Evolutionary conservation across 2,113 vertebrate genomes (phyloP).

Genomic region (Colinus virginianus): DNA sequence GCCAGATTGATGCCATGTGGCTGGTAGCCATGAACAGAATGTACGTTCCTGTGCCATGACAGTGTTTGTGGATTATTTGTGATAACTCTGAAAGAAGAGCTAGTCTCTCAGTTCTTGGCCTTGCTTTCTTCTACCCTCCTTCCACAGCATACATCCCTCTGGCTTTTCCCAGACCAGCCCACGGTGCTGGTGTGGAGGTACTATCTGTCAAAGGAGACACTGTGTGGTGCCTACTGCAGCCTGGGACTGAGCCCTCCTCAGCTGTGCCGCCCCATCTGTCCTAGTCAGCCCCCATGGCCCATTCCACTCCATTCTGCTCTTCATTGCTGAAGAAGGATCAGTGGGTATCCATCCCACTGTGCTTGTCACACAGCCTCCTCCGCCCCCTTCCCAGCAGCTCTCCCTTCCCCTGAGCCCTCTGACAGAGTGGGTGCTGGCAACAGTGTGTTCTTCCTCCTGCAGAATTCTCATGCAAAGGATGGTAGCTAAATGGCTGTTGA

Average conservation of each 20-base stretch:
- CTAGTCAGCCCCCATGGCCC: background rate
- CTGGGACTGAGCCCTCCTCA: background rate
- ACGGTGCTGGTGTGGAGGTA: fast-evolving
- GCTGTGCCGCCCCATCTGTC: background rate
- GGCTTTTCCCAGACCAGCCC: background rate
- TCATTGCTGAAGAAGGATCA: background rate
- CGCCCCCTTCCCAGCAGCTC: background rate
- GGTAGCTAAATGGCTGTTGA: background rate
- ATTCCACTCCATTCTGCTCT: background rate
- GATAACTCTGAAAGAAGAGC: background rate
- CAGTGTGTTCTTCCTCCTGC: background rate
- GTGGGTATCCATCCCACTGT: too few species aligned
- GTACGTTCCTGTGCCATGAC: background rate
- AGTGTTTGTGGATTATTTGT: background rate
- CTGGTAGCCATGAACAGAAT: background rate
- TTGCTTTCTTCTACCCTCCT: background rate
- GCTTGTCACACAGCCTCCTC: too few species aligned
- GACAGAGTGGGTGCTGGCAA: background rate
- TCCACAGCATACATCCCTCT: background rate
- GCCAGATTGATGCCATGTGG: fast-evolving
- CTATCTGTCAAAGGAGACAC: background rate
- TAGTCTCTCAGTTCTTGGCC: background rate
- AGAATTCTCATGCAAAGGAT: background rate
- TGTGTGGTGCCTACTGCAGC: background rate
- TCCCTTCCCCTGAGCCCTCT: background rate